Percentiles rank a stretch among this genome's conserved stretches.
Conservation (phyloP, 2,113 vertebrate species). For the Syrrhaptes paradoxus region DNA sequence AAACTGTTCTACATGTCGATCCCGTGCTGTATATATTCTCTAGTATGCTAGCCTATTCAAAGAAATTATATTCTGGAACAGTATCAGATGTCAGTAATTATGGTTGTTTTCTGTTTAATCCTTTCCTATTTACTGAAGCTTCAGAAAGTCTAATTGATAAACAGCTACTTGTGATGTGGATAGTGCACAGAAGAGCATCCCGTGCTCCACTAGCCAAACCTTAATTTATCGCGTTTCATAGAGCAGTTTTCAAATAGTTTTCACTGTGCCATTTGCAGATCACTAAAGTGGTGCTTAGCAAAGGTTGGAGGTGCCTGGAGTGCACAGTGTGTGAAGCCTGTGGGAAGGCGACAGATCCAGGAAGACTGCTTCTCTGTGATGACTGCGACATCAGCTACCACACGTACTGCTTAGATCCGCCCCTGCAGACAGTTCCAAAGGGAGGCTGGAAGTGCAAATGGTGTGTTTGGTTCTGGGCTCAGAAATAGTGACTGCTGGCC, state of each 20-base stretch:
- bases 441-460: conserved; percentile 99
- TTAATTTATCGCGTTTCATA: neutral
- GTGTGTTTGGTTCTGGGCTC: conserved; percentile 69
- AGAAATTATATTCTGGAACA: neutral
- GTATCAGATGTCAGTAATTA: neutral
- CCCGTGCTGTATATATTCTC: neutral
- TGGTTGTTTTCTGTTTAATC: neutral
- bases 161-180: neutral
- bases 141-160: neutral
- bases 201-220: neutral
- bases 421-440: conserved; percentile 93
- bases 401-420: conserved; percentile 95
- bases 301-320: conserved; percentile 97
- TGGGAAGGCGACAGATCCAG: conserved; percentile 93
- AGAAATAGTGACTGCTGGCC: neutral
- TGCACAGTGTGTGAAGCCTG: conserved; percentile 98
- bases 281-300: conserved; percentile 92
- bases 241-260: neutral
- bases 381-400: conserved; percentile 99
- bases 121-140: neutral
- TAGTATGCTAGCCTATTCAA: neutral
- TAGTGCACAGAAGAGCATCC: neutral
- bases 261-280: conserved; percentile 78
- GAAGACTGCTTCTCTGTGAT: conserved; percentile 91
- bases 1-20: neutral